Base-by-base conservation (phyloP, 35 echinoderm and acorn worm genomes). In the Ophioderma brevispina region DNA sequence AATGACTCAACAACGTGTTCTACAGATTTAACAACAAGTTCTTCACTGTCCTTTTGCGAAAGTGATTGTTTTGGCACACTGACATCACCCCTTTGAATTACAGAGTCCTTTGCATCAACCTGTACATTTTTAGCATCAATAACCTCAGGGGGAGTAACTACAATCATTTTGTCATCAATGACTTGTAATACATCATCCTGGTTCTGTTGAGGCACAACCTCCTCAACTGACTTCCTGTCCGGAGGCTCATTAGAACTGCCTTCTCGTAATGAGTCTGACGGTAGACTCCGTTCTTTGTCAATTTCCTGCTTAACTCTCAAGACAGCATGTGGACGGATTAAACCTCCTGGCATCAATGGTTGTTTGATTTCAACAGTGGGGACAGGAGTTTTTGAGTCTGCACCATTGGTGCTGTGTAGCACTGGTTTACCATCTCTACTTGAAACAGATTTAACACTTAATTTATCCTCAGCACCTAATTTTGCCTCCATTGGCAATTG, bases 401-500 rank as follows among this genome's bases (percentile, higher is more conserved):
- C 41, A 25, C 28, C 59, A 70, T 70, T 70, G 2, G 28, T 30
- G 28, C 59, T 70, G 10, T 6, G 10, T 25, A 2, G 59, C 1
- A 25, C 59, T 8, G 41, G 41, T 4, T 70, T 70, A 18, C 6
- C 15, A 6, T 70, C 59, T 70, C 59, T 70, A 70, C n/a, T 70
- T 70, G 59, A 70, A 25, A 18, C 6, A 70, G 85, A 43, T 38
- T 87, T 79, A 28, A 43, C 37, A 41, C 31, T 87, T 10, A 87
- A 35, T 78, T 87, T 87, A 75, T 64, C 85, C 75, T 87, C 85
- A 34, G 76, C 85, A 49, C 85, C 76, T 32, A 39, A 79, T 81
- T 92, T 86, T 37, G 87, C 40, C 39, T 88, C 87, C 39, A 86
- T 78, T 37, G 87, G 85, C 56, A 93, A 85, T 85, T 85, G 83